These are phyloP conservation scores for Epinotia bilunana DNA, from an alignment of 2,888 invertebrate genomes.

Conservation along the genomic window DNA sequence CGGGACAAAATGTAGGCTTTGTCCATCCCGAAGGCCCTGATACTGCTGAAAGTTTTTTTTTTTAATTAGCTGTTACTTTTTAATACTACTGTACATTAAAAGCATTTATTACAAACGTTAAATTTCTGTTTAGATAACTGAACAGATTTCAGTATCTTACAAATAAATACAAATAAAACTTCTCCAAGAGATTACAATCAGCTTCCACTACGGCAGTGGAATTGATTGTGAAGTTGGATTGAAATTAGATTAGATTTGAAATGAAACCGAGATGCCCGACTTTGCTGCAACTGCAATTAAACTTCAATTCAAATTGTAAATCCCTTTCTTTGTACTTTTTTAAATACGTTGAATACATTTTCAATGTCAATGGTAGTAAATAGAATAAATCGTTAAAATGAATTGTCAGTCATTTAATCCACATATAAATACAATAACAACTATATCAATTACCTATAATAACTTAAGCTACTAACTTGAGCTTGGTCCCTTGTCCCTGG, in stretches of 20 bases:
- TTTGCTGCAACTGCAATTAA: slow-evolving; percentile 30
- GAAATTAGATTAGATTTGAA: slow-evolving; percentile 24
- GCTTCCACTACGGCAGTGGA: slow-evolving; percentile 4
- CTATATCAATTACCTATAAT: too few relatives aligned
- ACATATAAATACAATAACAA: too few relatives aligned
- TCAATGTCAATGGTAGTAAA: background rate
- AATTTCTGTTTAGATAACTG: background rate
- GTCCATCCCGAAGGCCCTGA: too few relatives aligned
- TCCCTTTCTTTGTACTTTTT: slow-evolving; percentile 9
- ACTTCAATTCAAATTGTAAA: slow-evolving; percentile 28
- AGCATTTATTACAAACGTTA: background rate
- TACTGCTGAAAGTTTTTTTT: too few relatives aligned
- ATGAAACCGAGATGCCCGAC: slow-evolving; percentile 11
- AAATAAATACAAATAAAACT: slow-evolving; percentile 10
- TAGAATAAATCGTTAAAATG: too few relatives aligned
- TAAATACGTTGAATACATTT: slow-evolving; percentile 10
- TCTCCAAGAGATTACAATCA: slow-evolving; percentile 10
- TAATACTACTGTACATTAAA: too few relatives aligned
- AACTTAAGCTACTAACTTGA: too few relatives aligned
- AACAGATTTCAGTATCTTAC: background rate
- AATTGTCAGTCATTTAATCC: too few relatives aligned
- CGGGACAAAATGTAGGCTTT: too few relatives aligned
- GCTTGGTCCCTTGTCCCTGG: too few relatives aligned
- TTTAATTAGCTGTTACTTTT: too few relatives aligned
- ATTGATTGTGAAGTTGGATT: slow-evolving; percentile 22